These are phyloP conservation scores for Enteromius fasciolatus DNA, from an alignment of 2,797 vertebrate genomes.

Conservation along the genomic window DNA sequence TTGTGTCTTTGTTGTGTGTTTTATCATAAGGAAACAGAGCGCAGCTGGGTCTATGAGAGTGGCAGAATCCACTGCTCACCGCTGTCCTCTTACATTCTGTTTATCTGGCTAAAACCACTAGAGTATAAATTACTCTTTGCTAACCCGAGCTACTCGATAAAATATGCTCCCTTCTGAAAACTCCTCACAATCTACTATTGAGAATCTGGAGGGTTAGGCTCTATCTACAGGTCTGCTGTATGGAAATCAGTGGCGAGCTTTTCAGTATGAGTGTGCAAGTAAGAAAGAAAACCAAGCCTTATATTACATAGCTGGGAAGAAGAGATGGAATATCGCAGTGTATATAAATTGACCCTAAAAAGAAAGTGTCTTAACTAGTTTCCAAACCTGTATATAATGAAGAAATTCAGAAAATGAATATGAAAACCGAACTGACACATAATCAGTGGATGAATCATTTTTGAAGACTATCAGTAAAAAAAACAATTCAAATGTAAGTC, in stretches of 20 bases:
- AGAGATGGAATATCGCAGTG: neutral
- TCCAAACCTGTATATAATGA: neutral
- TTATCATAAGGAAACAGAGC: conserved; percentile 44
- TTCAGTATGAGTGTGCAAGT: neutral
- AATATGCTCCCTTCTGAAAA: conserved; percentile 46
- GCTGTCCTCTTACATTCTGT: conserved; percentile 37
- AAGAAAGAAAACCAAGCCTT: neutral
- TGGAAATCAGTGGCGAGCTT: neutral
- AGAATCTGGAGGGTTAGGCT: conserved; percentile 18
- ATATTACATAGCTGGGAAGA: neutral
- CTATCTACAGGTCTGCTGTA: conserved; percentile 14
- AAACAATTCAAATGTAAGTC: neutral
- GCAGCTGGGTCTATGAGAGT: conserved; percentile 34
- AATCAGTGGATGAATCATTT: neutral
- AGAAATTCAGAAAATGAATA: neutral
- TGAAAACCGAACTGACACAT: neutral
- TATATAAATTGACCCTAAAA: neutral
- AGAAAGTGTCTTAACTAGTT: neutral
- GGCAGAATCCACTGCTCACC: conserved; percentile 5
- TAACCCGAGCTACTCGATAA: conserved; percentile 39
- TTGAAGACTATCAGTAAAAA: neutral
- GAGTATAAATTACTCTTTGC: conserved; percentile 56
- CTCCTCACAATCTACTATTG: conserved; percentile 27
- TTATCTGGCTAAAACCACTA: conserved; percentile 47
- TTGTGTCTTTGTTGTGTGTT: conserved; percentile 36